Base-by-base conservation (phyloP, 2,113 vertebrate species). In the Oceanodroma tethys region DNA sequence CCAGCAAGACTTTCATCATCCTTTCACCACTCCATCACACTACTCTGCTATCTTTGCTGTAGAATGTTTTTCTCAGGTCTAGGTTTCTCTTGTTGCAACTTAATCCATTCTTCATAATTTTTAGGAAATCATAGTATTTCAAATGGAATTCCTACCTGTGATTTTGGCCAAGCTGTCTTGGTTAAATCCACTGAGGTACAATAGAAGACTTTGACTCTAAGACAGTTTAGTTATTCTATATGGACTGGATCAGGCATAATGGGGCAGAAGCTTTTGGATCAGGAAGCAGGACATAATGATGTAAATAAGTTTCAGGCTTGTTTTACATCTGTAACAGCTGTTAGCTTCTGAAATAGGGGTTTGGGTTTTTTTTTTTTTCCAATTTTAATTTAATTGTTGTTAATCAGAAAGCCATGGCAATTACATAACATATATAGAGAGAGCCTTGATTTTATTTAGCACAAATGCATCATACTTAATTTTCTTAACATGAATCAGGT, bases 221-320 rank as follows among this genome's bases (percentile, higher is more conserved):
- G 58, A 22, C 4, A 6, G 1, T 36, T 62, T 20, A 50, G 13
- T 23, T 67, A 10, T 40, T 53, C n/a, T 7, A 5, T 21, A 68
- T 50, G 26, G 15, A 36, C 8, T 50, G n/a, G 21, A 10, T 59
- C 40, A 66, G 11, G 3, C 11, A 58, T 53, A 63, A 40, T 10
- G 16, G 8, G 67, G 12, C 2, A 71, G 15, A 83, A 80, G 16
- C 5, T 52, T 86, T 66, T 43, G 4, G 13, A 67, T 68, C 6
- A 72, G 29, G 18, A 87, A 84, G 38, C 21, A 68, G 16, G 2
- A 53, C 9, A 48, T 15, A 60, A 67, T 36, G 5, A 68, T 40
- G 4, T 34, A 78, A 81, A 26, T 19, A 76, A 0, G 0, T 36
- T 18, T 34, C 27, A 68, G 3, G 1, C 14, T 72, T 76, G 11